Evolutionary conservation across 2,797 vertebrate species (phyloP).

Genomic region (Lacerta agilis): DNA sequence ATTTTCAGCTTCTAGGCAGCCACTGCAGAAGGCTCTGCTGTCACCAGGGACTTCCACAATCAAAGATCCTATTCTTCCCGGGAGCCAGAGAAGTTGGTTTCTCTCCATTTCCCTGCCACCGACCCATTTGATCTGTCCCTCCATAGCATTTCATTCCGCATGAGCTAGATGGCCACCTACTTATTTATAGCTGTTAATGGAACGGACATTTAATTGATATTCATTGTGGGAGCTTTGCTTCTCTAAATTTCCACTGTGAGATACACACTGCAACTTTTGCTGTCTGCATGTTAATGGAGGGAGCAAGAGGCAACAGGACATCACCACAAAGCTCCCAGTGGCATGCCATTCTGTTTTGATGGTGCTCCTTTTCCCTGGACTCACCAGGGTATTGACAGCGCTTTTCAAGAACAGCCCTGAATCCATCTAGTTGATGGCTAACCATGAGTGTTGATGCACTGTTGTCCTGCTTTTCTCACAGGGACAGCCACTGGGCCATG

Average conservation of each 20-base stretch:
- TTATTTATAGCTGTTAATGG: constrained; percentile 27
- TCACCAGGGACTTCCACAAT: accelerated
- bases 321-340: background rate
- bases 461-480: too few species aligned
- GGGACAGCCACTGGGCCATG: too few species aligned
- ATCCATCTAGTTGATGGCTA: accelerated
- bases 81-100: background rate
- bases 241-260: accelerated
- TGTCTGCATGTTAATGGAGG: background rate
- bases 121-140: background rate
- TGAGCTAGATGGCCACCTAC: accelerated
- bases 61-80: background rate
- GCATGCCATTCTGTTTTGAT: too few species aligned
- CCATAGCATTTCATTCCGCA: background rate
- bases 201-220: constrained; percentile 20
- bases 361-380: too few species aligned
- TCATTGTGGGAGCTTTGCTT: background rate
- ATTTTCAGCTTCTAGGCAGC: background rate
- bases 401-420: background rate
- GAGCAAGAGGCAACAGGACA: accelerated
- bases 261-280: background rate
- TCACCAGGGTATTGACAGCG: background rate
- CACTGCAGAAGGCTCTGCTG: accelerated
- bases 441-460: too few species aligned
- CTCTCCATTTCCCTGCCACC: accelerated